Evolutionary conservation across 92 coral and sea anemone species (phyloP).

Genomic region (Palythoa grandiflora): DNA sequence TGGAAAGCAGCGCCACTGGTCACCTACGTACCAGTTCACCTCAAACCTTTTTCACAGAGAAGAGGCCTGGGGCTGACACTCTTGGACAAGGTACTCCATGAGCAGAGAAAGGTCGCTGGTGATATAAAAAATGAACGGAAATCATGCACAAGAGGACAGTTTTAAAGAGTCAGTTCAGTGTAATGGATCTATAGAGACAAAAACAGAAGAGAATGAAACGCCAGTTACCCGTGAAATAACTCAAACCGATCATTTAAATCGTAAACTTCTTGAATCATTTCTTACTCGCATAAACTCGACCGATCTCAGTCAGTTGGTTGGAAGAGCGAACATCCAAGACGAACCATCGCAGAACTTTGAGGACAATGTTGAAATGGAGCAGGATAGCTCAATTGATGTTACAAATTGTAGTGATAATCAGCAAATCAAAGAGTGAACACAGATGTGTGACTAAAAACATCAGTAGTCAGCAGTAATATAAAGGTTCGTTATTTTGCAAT

Average conservation of each 20-base stretch:
- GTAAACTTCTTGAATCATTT: slow-evolving; percentile 85
- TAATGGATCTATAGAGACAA: slow-evolving; percentile 48
- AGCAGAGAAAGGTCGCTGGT: neutral
- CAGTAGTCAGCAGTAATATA: no score
- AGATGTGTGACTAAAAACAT: neutral
- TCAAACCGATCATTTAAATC: slow-evolving; percentile 95
- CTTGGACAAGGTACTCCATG: neutral
- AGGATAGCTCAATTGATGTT: neutral
- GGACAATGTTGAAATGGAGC: slow-evolving; percentile 25
- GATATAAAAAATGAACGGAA: slow-evolving; percentile 18
- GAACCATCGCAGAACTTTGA: slow-evolving; percentile 18
- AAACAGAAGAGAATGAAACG: slow-evolving; percentile 45
- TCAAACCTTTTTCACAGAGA: no score
- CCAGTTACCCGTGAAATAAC: slow-evolving; percentile 74
- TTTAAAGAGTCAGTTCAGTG: slow-evolving; percentile 1
- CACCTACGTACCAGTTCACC: no score
- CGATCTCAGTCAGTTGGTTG: slow-evolving; percentile 24
- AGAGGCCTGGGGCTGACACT: neutral
- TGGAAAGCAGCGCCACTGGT: no score
- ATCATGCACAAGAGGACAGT: neutral
- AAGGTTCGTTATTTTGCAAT: neutral
- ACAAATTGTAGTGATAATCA: slow-evolving; percentile 4
- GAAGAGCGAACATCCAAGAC: slow-evolving; percentile 10
- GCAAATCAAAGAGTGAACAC: slow-evolving; percentile 5
- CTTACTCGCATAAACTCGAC: slow-evolving; percentile 74